Evolutionary conservation across 2,888 invertebrate species (phyloP), one percentile per base, ranked within the genome.

Genomic region (Charanyca ferruginea): DNA sequence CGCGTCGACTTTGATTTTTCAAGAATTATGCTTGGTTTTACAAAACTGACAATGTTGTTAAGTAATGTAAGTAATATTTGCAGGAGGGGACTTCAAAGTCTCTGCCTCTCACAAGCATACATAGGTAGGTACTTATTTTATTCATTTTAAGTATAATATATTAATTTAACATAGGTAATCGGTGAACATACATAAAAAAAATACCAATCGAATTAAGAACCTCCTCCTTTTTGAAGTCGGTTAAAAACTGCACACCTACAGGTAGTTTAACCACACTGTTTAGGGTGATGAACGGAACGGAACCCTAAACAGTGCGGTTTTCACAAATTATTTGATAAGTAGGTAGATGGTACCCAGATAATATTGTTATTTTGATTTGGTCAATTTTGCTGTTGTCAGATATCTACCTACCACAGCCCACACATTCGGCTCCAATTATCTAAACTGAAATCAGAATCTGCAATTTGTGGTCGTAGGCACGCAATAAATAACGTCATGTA

Each of bases 401-500:
- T 32, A 55, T 2, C 16, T 16, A 32, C 16, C 38, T 13, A 35
- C 69, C 60, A 51, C 76, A 64, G 64, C 71, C 76, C 79, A 77
- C 71, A 71, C 76, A 75, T 70, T 55, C 51, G 52, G 48, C 23
- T 47, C 23, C 48, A 54, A 63, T 63, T 70, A 63, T 58, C 25
- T 25, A 51, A 65, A 61, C 72, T 51, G 41, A 66, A 77, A 62
- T 77, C 65, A 61, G 53, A 60, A 75, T 51, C 47, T 51, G 51
- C 63, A 55, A 77, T 77, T 75, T 78, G 78, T 44, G 78, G 78
- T 78, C 72, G 16, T 25, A 66, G 16, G 8, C 48, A 44, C 8
- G 48, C 49, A 47, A 48, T 61, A 72, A 61, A 79, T 48, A 42
- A 47, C 16, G 38, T 8, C 28, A 49, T 53, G 25, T 44, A n/a